Base-by-base conservation (phyloP, 2,888 invertebrate species). In the Heliconius sara region DNA sequence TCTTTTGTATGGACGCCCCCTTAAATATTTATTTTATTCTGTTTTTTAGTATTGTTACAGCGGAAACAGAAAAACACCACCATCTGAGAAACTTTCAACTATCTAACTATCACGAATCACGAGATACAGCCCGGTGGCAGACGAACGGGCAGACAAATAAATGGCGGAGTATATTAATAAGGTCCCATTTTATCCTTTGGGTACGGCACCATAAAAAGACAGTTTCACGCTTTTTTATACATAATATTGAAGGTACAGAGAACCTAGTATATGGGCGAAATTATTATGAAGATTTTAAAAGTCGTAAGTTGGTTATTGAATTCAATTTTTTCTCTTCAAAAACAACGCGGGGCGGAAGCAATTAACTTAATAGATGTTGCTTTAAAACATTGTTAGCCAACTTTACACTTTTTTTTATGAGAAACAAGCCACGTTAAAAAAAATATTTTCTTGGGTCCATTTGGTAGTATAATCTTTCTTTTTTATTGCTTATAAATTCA, bases 301-400 rank as follows among this genome's bases (percentile, higher is more conserved):
- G 75, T 75, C 75, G 63, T 60, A 79, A 71, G 79, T 79, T 70
- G 76, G 52, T 77, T 22, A 52, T n/a, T 39, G 60, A 52, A 43
- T 52, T 65, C 57, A 76, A 72, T 76, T 79, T 79, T 79, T 79
- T 79, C 81, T 78, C 77, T 80, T 76, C 39, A 47, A 78, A 80
- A 81, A 70, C 70, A 75, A 27, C 47, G 63, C 30, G 39, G 71
- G 68, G 66, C 77, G 78, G 79, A 77, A 79, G 77, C 80, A 82
- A 82, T 82, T 80, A 80, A 82, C 70, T 70, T 80, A 82, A 80
- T 77, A 79, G 77, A 82, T 77, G 79, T 80, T 79, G 65, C 70
- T 79, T 82, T 80, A 80, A 52, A 71, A 73, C 81, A 75, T 80
- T 78, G 76, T 82, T 82, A 78, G 71, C 70, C 70, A 72, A 82